Evolutionary conservation across 2,888 invertebrate genomes (phyloP).

Genomic region (Diarsia mendica): DNA sequence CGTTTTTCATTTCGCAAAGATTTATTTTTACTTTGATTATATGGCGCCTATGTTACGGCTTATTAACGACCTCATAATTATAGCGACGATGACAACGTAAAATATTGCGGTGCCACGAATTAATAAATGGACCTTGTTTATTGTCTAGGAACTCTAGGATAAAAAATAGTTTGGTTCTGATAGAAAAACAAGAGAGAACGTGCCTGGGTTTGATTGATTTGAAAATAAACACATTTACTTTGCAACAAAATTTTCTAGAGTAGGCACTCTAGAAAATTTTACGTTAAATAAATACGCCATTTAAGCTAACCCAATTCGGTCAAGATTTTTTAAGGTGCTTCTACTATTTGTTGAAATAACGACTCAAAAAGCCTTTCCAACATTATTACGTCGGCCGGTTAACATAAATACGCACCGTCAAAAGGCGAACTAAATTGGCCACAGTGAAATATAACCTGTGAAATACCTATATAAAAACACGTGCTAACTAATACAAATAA

Average conservation of each 20-base stretch:
- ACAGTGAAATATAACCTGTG: conserved; percentile 64
- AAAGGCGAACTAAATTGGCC: conserved; percentile 62
- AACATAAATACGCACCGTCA: conserved; percentile 57
- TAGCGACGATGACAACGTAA: conserved; percentile 82
- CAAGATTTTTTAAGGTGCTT: background rate
- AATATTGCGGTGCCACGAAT: conserved; percentile 79
- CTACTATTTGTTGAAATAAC: conserved; percentile 41
- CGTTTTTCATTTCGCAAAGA: conserved; percentile 86
- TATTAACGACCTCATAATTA: conserved; percentile 87
- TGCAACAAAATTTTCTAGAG: no score
- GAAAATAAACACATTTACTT: conserved; percentile 2
- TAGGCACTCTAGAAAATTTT: background rate
- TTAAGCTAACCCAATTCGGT: background rate
- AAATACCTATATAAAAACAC: conserved; percentile 79
- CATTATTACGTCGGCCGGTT: conserved; percentile 45
- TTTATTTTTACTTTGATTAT: conserved; percentile 88
- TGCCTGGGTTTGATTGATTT: conserved; percentile 10
- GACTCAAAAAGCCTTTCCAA: conserved; percentile 31
- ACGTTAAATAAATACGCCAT: conserved; percentile 4
- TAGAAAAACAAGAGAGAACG: conserved; percentile 11
- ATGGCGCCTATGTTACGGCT: conserved; percentile 84
- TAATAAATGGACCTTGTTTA: conserved; percentile 75
- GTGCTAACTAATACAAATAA: conserved; percentile 88
- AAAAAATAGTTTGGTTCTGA: conserved; percentile 31
- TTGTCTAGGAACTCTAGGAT: conserved; percentile 52